Evolutionary conservation across 2,888 invertebrate species (phyloP), one percentile per base, ranked within the genome.

Genomic region (Lobophora halterata): DNA sequence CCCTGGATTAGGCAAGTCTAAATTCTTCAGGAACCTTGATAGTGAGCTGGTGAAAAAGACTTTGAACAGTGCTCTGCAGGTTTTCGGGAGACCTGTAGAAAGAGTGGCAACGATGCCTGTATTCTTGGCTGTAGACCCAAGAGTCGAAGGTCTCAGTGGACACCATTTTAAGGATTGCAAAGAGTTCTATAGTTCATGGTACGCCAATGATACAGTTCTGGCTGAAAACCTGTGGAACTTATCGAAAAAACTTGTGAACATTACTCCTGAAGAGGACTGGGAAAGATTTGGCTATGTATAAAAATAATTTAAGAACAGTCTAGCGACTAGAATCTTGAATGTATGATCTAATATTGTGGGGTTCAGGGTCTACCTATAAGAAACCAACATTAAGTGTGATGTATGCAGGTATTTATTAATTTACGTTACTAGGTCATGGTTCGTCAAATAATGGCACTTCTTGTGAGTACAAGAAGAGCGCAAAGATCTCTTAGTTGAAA

Each of bases 1-100:
- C 80, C 96, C 96, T 0, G 96, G 96, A 3, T 88, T 94, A 76
- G 91, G 93, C 26, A 92, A 93, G 63, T 91, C 93, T 0, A 92
- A 92, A 13, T 94, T 95, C 34, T 95, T 94, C 90, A 89, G 93
- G 28, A 91, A 76, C 43, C 59, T 56, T 1, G 60, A 67, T 0
- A 65, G 52, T 21, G 47, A 55, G 0, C 25, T 50, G 2, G 44
- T 67, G 25, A 66, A 55, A 29, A 51, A 40, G 3, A 20, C 64
- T 2, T 38, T 79, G 0, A 74, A 69, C 41, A 19, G 34, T 10
- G 72, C 58, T 1, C 46, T 79, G 16, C 28, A 55, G 11, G 49
- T 43, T 18, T 52, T 75, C 17, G 79, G 78, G 0, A 58, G 76
- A 19, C 68, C 69, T 1, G 34, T 67, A 16, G 27, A 62, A 0